Conservation (phyloP, 1,140 invertebrate genomes). For the Holotrichia oblita region DNA sequence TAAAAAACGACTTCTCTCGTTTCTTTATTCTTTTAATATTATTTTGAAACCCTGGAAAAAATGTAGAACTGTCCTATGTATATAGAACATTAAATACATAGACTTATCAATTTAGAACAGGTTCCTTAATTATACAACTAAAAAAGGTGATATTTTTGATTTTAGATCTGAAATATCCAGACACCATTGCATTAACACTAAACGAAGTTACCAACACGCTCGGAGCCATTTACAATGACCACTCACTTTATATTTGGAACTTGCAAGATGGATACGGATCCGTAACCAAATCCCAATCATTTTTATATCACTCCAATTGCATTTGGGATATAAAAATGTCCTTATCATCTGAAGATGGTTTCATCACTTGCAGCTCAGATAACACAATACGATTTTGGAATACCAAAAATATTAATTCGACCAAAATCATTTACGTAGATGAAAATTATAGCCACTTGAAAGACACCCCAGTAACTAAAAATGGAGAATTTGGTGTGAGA, state of each 20-base stretch:
- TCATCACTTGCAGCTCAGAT: background rate
- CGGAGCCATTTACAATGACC: background rate
- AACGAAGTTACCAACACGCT: background rate
- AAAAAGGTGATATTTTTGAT: background rate
- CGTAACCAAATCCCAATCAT: background rate
- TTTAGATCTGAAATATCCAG: background rate
- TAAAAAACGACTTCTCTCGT: no score
- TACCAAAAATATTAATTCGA: background rate
- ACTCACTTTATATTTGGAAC: background rate
- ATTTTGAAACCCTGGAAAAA: no score
- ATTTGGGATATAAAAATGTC: background rate
- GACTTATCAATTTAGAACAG: no score
- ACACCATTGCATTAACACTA: background rate
- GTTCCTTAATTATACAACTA: no score
- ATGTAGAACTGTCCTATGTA: no score
- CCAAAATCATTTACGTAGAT: background rate
- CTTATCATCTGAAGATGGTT: background rate
- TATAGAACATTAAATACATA: no score
- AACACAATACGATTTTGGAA: background rate
- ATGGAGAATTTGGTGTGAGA: background rate
- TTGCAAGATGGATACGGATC: background rate
- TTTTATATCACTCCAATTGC: conserved; percentile 4
- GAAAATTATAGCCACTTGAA: background rate
- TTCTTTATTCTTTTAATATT: no score
- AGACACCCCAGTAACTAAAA: background rate